Base-by-base conservation (phyloP, 2,113 vertebrate species). In the Oreochromis spilurus region DNA sequence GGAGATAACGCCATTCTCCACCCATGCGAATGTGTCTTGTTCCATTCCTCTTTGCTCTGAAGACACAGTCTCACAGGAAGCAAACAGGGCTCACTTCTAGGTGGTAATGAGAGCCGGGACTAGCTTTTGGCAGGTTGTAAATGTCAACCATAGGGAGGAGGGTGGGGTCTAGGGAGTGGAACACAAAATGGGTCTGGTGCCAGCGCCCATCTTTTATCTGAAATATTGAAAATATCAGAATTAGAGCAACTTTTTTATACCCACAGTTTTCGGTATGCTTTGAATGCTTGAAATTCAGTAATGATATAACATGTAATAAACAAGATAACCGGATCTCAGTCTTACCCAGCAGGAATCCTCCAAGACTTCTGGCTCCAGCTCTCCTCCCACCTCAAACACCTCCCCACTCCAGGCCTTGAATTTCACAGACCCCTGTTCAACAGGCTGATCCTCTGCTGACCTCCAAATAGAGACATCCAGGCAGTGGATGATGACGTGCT, bases 11-110 rank as follows among this genome's bases (percentile, higher is more conserved):
- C 86, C 45, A 40, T 85, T 85, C 83, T 85, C 89, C 87, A 72
- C 55, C 87, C 58, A 72, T 82, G 65, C 4, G 14, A 84, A 57
- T 84, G 84, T 62, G 57, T 80, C 90, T 81, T 60, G 34, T 80
- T 87, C 53, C 89, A 19, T 43, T 67, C 43, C 70, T 81, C 60
- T 48, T 26, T 17, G 21, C 24, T 81, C 54, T 79, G 57, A 84
- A 5, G 77, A 70, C 57, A 52, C 40, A 62, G 70, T 75, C 65
- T 97, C 97, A 99, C 91, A 99, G 97, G 96, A 99, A 99, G 96
- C 99, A 99, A 2, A 98, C 97, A 7, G 98, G 97, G 93, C 99
- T 98, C 5, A 99, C 97, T 96, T 99, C 99, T 5, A 99, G 97
- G 95, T 98, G 98, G 90, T 98, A 97, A 7, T 96, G 97, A 89